Base-by-base conservation (phyloP, 2,888 invertebrate species). In the Cantharis nigra region DNA sequence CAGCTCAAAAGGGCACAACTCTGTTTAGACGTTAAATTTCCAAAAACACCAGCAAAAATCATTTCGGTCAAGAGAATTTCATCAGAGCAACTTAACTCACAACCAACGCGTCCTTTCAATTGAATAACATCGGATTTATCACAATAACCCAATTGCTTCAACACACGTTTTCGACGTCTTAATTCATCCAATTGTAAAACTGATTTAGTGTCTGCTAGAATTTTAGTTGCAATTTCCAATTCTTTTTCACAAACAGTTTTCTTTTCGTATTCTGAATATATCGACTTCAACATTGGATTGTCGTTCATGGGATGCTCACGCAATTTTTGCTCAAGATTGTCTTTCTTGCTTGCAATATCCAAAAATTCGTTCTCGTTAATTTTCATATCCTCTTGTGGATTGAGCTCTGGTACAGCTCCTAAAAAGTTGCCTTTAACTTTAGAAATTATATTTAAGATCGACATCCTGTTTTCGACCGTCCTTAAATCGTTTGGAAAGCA, bases 21-120 rank as follows among this genome's bases (percentile, higher is more conserved):
- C 88, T 98, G 97, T 63, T 92, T 94, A 0, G 96, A 91, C 1
- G 92, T 92, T 79, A 99, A 89, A 28, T 94, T 90, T 87, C 96
- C 98, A 89, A 99, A 99, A 20, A 97, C 93, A 63, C 98, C 98
- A 89, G 98, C 98, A 89, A 99, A 99, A 77, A 99, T 94, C 94
- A 99, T 93, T 91, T 99, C 99, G 0, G 99, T 99, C 85, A 99
- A 91, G 5, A 99, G 90, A 18, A 99, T 89, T 89, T 99, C 99
- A 89, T 99, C 99, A 0, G 97, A 95, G 74, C 96, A 95, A 90
- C 97, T 97, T 62, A 99, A 90, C 89, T 99, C 99, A 88, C 99
- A 99, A n/a, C 99, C 99, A 2, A 99, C 98, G 70, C 99, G 92
- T 7, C 99, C 99, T 88, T 99, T 99, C 74, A 97, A 90, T 87